Evolutionary conservation across 2,888 invertebrate species (phyloP).

Genomic region (Melieria omissa): DNA sequence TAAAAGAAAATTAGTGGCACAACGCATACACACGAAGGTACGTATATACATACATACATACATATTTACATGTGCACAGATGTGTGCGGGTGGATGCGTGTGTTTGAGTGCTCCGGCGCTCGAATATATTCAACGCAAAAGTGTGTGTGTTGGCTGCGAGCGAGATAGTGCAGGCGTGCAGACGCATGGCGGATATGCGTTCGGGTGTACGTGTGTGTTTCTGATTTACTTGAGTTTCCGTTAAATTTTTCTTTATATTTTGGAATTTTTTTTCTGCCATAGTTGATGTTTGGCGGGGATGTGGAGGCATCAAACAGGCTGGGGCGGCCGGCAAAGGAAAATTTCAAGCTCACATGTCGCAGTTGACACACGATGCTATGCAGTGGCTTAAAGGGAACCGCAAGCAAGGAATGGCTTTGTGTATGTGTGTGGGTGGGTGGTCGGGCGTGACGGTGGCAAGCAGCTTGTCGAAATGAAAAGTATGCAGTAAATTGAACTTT

Average conservation of each 20-base stretch:
- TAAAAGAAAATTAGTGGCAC: slow-evolving; percentile 59
- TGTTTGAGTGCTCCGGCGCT: not conserved
- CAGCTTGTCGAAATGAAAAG: slow-evolving; percentile 56
- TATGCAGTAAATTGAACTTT: slow-evolving; percentile 59
- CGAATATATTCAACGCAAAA: not conserved
- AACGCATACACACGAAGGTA: slow-evolving; percentile 37
- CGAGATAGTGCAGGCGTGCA: not conserved
- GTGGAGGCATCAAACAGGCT: not conserved
- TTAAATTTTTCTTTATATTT: slow-evolving; percentile 50
- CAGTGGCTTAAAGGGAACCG: no score
- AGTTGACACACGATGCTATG: no score
- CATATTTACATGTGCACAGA: slow-evolving; percentile 22
- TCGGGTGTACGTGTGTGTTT: slow-evolving; percentile 31
- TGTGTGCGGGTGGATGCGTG: slow-evolving; percentile 5
- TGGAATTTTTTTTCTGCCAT: slow-evolving; percentile 31
- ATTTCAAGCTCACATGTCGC: no score
- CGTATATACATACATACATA: slow-evolving; percentile 32
- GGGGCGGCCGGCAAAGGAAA: not conserved
- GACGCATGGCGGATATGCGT: slow-evolving; percentile 14
- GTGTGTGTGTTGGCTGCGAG: slow-evolving; percentile 9
- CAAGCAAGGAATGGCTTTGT: no score
- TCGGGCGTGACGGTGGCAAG: not conserved
- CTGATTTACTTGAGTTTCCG: slow-evolving; percentile 53
- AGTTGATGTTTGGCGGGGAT: slow-evolving; percentile 14
- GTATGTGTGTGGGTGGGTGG: not conserved